Evolutionary conservation across 2,113 vertebrate genomes (phyloP).

Genomic region (Sander vitreus): DNA sequence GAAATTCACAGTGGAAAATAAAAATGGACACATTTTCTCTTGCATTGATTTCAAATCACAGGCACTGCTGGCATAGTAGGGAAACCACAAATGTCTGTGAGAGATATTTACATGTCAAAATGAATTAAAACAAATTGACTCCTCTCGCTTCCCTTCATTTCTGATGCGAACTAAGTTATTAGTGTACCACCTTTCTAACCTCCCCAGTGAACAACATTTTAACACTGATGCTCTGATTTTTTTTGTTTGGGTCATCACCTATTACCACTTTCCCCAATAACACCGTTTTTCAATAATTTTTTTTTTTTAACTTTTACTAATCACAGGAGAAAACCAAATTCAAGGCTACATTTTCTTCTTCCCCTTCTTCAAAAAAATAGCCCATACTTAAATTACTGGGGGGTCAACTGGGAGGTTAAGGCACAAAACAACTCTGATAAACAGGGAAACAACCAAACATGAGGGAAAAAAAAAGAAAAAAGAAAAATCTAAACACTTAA

Average conservation of each 20-base stretch:
- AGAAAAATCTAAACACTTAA: constrained; percentile 75
- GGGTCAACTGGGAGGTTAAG: constrained; percentile 66
- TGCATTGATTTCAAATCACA: constrained; percentile 51
- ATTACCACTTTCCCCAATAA: constrained; percentile 3
- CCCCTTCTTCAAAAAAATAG: constrained; percentile 42
- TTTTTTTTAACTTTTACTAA: constrained; percentile 28
- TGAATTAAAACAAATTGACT: constrained; percentile 41
- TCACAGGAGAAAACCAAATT: constrained; percentile 56
- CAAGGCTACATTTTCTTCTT: constrained; percentile 46
- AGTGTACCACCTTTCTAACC: constrained; percentile 25
- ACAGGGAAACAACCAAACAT: constrained; percentile 59
- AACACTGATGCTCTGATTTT: constrained; percentile 66
- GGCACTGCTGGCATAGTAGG: constrained; percentile 43
- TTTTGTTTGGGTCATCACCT: constrained; percentile 33
- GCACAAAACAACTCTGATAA: constrained; percentile 73
- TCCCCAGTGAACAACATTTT: constrained; percentile 40
- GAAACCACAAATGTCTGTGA: constrained; percentile 11
- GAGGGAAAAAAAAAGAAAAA: constrained; percentile 16
- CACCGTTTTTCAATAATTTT: constrained; percentile 52
- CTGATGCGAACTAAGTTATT: constrained; percentile 22
- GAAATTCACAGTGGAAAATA: constrained; percentile 68
- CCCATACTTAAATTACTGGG: constrained; percentile 36
- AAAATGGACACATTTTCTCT: constrained; percentile 30
- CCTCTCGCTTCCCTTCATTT: neutral
- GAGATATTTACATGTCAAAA: constrained; percentile 39